Base-by-base conservation (phyloP, 2,888 invertebrate genomes). In the Cephonodes hylas region DNA sequence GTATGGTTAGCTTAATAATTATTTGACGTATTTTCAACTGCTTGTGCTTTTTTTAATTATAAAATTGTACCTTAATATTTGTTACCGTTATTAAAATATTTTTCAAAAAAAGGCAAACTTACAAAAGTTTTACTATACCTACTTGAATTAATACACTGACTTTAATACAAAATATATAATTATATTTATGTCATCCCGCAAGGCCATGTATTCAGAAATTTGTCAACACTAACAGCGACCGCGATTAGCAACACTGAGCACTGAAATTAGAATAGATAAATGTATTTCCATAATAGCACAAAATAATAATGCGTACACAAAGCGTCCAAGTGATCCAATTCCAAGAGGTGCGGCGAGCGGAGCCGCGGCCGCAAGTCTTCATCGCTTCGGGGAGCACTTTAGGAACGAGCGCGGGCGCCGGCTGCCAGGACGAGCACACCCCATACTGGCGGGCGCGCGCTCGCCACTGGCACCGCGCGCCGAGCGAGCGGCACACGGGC, bases 281-380 rank as follows among this genome's bases (percentile, higher is more conserved):
- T 20, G 22, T 53, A 31, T 38, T 23, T n/a, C 64, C 72, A 69
- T 71, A 73, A 77, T 77, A 31, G 38, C 23, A 73, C 69, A 78
- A 79, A 79, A 79, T 82, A 76, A 73, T 69, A 78, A 83, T 82
- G 81, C 91, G 84, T 91, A 91, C 91, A 89, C 86, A 88, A 73
- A 91, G 77, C 71, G 85, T 88, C 88, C 87, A 88, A 74, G 83
- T 78, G 82, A 87, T 84, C 80, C 81, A 82, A 76, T 70, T 71
- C 73, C 75, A 72, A 72, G 75, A 72, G 74, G 73, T 64, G 73
- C 71, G 70, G 79, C 74, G 67, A 73, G 70, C 66, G 63, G 63
- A 58, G 77, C 75, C 75, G 77, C 79, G 68, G 64, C 60, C 66
- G 72, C 73, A 72, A 75, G 69, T 73, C 66, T 62, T 72, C 79